A percentile compares a stretch with the other conserved stretches of the same genome.
Conservation (phyloP, 1,140 invertebrate species). For the Philotrypesis tridentata region DNA sequence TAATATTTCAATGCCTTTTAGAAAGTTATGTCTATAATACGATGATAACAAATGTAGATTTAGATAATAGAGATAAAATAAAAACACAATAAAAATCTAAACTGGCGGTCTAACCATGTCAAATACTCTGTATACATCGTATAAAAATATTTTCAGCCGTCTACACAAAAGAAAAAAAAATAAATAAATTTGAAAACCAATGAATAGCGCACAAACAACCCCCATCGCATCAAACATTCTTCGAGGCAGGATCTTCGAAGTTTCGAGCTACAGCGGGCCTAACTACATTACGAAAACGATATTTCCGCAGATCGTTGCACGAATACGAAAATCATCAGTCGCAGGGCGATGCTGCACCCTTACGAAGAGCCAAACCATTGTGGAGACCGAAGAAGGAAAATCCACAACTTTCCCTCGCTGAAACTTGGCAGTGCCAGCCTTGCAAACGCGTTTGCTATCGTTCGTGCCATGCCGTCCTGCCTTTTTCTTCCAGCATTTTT, state of each 20-base stretch:
- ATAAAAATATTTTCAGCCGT: too few species aligned
- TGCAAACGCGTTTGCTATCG: constrained; percentile 5
- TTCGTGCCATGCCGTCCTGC: not conserved
- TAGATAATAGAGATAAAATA: too few species aligned
- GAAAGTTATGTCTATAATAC: too few species aligned
- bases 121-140: too few species aligned
- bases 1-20: too few species aligned
- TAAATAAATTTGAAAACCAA: too few species aligned
- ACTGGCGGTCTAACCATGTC: too few species aligned
- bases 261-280: not conserved
- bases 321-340: constrained; percentile 11
- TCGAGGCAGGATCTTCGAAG: not conserved
- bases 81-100: too few species aligned
- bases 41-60: too few species aligned
- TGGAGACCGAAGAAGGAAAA: constrained; percentile 3
- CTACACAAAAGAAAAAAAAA: too few species aligned
- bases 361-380: not conserved
- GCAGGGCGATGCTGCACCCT: not conserved
- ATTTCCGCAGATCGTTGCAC: not conserved
- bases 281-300: constrained; percentile 12
- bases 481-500: not conserved
- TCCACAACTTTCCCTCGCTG: not conserved
- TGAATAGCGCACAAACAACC: not conserved
- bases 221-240: too few species aligned
- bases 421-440: not conserved